Evolutionary conservation across 2,797 vertebrate species (phyloP), one percentile per base, ranked within the genome.

Genomic region (Diplodus puntazzo): DNA sequence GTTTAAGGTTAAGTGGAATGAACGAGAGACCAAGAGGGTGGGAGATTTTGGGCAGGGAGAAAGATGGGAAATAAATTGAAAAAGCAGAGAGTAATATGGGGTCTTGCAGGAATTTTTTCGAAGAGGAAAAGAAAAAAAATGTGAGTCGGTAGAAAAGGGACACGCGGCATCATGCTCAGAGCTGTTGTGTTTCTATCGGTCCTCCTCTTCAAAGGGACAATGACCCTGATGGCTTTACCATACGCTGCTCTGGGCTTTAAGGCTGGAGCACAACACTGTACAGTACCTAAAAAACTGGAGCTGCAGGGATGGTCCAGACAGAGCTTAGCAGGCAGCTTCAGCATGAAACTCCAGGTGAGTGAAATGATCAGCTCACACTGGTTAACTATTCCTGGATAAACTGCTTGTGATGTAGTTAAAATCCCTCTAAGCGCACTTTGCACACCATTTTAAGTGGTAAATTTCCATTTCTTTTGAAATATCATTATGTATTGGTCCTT

Each of bases 101-200:
- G 90, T 88, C 93, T 92, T 90, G 84, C 73, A 85, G 86, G 90
- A 92, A 92, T 93, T 90, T 86, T 58, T 79, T 48, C 4, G 5
- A 70, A 55, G 73, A 68, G 59, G 64, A 55, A 76, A 80, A 69
- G 23, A 67, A 62, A 80, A 83, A 80, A 53, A 30, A 60, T 48
- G 17, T 2, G 21, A 57, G 53, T 48, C 61, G 75, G 83, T 85
- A 85, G 88, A 89, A 93, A 90, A 90, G 91, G 82, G 87, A 87
- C 90, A 89, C 53, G 30, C 67, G 67, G 88, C 85, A 87, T 90
- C 72, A 73, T 92, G 90, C 91, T 90, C 89, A 91, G 91, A 86
- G 87, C 88, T 90, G 90, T 90, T 88, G 87, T 94, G 92, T 94
- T 94, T 94, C 92, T 93, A 60, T 88, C 77, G 73, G 86, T 87